These are phyloP conservation scores for Eulimnadia texana DNA, from an alignment of 1,140 invertebrate genomes.

Conservation along the genomic window DNA sequence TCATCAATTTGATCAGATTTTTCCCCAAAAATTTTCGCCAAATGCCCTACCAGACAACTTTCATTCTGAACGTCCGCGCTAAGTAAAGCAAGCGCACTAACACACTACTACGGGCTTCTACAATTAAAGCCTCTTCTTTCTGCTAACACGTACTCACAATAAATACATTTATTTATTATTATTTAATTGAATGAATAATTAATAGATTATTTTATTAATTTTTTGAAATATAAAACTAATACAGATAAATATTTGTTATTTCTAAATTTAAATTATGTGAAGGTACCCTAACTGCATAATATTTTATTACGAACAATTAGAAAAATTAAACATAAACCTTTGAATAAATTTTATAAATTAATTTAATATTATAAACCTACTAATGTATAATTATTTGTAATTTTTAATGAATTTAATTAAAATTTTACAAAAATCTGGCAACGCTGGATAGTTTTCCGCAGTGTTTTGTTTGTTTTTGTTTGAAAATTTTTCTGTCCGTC, in stretches of 20 bases:
- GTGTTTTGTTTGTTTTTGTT: neutral
- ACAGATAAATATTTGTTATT: neutral
- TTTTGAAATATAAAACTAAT: no score
- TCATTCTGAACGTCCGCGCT: constrained; percentile 11
- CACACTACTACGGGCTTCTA: neutral
- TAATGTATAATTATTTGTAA: neutral
- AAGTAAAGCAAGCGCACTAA: constrained; percentile 2
- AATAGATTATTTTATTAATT: no score
- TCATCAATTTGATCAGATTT: neutral
- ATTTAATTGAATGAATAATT: no score
- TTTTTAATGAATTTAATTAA: neutral
- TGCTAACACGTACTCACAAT: neutral
- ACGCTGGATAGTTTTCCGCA: neutral
- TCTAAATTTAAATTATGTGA: neutral
- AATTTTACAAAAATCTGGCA: neutral
- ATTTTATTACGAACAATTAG: neutral
- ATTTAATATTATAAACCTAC: neutral
- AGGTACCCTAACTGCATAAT: neutral
- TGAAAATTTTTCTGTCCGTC: neutral
- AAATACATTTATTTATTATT: no score
- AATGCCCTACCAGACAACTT: neutral
- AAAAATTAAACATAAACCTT: neutral
- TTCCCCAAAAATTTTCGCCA: no score
- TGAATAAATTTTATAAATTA: neutral
- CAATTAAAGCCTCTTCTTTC: neutral